Base-by-base conservation (phyloP, 2,888 invertebrate genomes). In the Cosmia trapezina region DNA sequence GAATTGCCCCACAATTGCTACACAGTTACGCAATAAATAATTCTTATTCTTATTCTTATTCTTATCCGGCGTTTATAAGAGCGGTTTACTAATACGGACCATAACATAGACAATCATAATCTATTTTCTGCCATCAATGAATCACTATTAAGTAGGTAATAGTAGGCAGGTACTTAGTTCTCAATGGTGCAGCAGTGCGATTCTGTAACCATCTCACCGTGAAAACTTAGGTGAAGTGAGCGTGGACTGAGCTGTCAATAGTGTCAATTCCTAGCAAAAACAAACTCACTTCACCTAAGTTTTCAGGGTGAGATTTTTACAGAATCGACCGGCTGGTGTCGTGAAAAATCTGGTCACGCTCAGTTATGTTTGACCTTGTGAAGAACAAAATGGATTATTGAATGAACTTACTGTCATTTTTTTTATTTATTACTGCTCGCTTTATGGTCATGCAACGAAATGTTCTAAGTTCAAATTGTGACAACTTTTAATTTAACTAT, bases 301-400 rank as follows among this genome's bases (percentile, higher is more conserved):
- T n/a, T n/a, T n/a, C n/a, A n/a, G n/a, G n/a, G n/a, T n/a, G n/a
- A n/a, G n/a, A n/a, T n/a, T n/a, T n/a, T n/a, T n/a, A n/a, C n/a
- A n/a, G n/a, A n/a, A n/a, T n/a, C n/a, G n/a, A n/a, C n/a, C n/a
- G n/a, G n/a, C n/a, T n/a, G 59, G 61, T 71, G 76, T 76, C 73
- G 59, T 76, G 65, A 76, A 71, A 75, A 80, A 69, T 81, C 73
- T 65, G 49, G 75, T 78, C 81, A 83, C 77, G 79, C 70, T 74
- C 61, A 37, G 74, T 73, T 72, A 65, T 67, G 47, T 54, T 51
- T 59, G 70, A 76, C 81, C 84, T 84, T 79, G 76, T 37, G 11
- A 19, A 57, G 54, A 62, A 76, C 60, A 33, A 73, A 78, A 81
- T 72, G 60, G 69, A 76, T 83, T 71, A 83, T 71, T 78, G 73